Percentiles rank a stretch among this genome's conserved stretches.
phyloP scores from a whole-genome alignment of 2,888 invertebrate genomes.

The Biston betularia region DNA sequence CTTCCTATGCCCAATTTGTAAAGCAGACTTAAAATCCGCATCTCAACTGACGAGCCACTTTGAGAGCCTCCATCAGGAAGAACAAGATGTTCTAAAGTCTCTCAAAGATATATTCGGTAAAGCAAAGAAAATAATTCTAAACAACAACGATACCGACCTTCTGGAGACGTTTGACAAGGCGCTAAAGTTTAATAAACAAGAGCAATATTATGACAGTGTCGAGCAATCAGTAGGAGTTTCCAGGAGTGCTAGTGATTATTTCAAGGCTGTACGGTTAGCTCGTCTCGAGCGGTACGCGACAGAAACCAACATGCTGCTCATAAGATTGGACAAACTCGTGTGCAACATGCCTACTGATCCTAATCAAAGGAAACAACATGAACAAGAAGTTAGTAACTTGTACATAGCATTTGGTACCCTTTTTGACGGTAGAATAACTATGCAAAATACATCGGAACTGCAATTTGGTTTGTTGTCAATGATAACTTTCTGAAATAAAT shows the following conservation, averaged over 20 bases:
- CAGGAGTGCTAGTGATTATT: slow-evolving; percentile 90
- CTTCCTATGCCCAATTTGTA: slow-evolving; percentile 97
- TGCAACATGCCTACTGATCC: slow-evolving; percentile 92
- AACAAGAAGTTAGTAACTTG: slow-evolving; percentile 84
- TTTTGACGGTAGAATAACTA: no score
- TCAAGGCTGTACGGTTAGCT: slow-evolving; percentile 88
- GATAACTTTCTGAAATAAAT: background rate
- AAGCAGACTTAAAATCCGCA: slow-evolving; percentile 94
- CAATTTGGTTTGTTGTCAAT: background rate
- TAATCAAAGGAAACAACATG: slow-evolving; percentile 90
- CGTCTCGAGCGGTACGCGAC: slow-evolving; percentile 94
- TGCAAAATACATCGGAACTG: no score
- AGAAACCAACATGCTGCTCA: slow-evolving; percentile 98
- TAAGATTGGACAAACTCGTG: slow-evolving; percentile 96
- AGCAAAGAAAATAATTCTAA: slow-evolving; percentile 90
- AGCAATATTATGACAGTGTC: slow-evolving; percentile 70
- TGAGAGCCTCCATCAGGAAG: slow-evolving; percentile 94
- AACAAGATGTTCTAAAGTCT: slow-evolving; percentile 93
- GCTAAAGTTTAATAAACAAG: slow-evolving; percentile 74
- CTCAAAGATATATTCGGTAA: slow-evolving; percentile 94
- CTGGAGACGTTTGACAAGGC: slow-evolving; percentile 86
- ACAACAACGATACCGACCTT: slow-evolving; percentile 85
- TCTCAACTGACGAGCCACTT: slow-evolving; percentile 95
- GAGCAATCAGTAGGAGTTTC: slow-evolving; percentile 88
- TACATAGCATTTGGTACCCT: no score